phyloP scores from a whole-genome alignment of 2,888 invertebrate genomes.

The Drosophila acutilabella region DNA sequence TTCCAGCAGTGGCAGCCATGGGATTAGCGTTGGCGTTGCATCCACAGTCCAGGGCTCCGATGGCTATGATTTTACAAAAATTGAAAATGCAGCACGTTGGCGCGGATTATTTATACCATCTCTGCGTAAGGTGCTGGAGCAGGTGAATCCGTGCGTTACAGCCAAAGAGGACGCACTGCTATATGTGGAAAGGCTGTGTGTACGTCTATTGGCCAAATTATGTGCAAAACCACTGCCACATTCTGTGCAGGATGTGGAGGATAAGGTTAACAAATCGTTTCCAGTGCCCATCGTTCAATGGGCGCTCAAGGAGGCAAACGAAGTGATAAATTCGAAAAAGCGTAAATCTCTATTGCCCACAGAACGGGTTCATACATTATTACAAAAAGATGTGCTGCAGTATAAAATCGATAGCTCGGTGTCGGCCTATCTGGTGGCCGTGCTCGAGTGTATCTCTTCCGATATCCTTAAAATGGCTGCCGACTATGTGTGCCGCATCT shows the following conservation, averaged over 20 bases:
- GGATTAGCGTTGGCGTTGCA: slow-evolving; percentile 58
- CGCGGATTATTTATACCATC: slow-evolving; percentile 94
- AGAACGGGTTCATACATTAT: slow-evolving; percentile 94
- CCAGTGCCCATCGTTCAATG: slow-evolving; percentile 98
- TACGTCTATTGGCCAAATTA: slow-evolving; percentile 94
- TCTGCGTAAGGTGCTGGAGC: slow-evolving; percentile 95
- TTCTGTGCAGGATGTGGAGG: slow-evolving; percentile 96
- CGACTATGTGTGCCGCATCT: slow-evolving; percentile 98
- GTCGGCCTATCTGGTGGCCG: slow-evolving; percentile 95
- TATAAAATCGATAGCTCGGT: slow-evolving; percentile 95
- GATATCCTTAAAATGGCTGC: slow-evolving; percentile 98
- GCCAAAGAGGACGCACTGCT: slow-evolving; percentile 95
- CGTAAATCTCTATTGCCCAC: slow-evolving; percentile 92
- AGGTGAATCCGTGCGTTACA: slow-evolving; percentile 94
- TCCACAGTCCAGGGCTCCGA: slow-evolving; percentile 67
- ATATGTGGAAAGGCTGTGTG: slow-evolving; percentile 96
- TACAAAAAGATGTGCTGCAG: slow-evolving; percentile 94
- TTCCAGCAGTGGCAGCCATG: slow-evolving; percentile 74
- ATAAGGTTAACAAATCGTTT: slow-evolving; percentile 95
- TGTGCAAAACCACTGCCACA: slow-evolving; percentile 94
- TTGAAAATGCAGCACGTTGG: slow-evolving; percentile 96
- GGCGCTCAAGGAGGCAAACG: slow-evolving; percentile 95
- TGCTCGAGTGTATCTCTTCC: slow-evolving; percentile 97
- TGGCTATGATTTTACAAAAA: slow-evolving; percentile 92
- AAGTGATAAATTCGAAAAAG: slow-evolving; percentile 92